A percentile compares a stretch with the other conserved stretches of the same genome.
These are phyloP conservation scores for Taeniopygia guttata DNA, from an alignment of 2,797 vertebrate genomes.

Conservation along the genomic window DNA sequence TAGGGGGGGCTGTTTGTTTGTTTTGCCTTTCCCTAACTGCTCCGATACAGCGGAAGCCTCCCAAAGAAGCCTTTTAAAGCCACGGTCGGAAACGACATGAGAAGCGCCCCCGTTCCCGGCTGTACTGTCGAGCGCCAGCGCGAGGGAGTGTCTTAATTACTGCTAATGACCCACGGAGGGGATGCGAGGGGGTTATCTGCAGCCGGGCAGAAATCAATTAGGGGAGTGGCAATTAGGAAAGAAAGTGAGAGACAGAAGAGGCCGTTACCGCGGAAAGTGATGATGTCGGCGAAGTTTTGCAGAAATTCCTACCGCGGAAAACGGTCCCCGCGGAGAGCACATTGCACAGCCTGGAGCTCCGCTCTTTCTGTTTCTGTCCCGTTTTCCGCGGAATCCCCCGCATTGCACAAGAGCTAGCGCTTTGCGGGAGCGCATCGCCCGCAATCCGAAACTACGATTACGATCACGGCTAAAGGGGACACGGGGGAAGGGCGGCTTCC, in stretches of 20 bases:
- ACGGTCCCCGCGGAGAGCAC: fast-evolving
- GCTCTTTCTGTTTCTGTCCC: neutral
- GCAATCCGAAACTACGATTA: neutral
- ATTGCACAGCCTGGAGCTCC: neutral
- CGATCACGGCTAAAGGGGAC: neutral
- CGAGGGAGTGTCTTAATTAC: slow-evolving; percentile 15
- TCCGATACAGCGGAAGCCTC: neutral
- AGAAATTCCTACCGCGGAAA: neutral
- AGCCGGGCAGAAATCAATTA: slow-evolving; percentile 7
- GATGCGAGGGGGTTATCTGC: neutral
- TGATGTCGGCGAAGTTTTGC: neutral
- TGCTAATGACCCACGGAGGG: neutral
- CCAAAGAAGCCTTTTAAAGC: neutral
- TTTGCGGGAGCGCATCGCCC: neutral
- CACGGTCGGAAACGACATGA: fast-evolving
- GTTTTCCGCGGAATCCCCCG: neutral
- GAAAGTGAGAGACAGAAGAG: neutral
- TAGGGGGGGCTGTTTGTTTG: no score
- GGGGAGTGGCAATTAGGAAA: neutral
- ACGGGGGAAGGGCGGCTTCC: neutral
- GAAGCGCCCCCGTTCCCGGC: neutral
- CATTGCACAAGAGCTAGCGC: neutral
- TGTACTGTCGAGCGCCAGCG: neutral
- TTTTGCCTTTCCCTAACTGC: neutral
- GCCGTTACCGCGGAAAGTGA: neutral